Base-by-base conservation (phyloP, 2,888 invertebrate species). In the Polyommatus iphigenia region DNA sequence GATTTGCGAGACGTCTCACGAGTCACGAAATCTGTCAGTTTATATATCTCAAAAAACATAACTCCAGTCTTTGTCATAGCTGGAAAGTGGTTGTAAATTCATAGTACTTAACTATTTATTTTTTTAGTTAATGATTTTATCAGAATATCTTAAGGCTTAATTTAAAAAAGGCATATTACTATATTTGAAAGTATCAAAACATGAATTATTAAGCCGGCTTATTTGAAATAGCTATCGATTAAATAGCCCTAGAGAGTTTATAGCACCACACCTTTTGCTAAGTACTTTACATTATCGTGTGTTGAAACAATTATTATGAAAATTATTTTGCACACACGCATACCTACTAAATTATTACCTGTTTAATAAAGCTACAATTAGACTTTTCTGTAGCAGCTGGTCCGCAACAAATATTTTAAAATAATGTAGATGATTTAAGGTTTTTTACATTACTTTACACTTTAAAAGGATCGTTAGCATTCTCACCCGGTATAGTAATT, bases 301-400 rank as follows among this genome's bases (percentile, higher is more conserved):
- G 73, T 24, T 24, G 50, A 50, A 73, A 41, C 24, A 73, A 73
- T 73, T 73, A 50, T 6, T 24, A 73, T 20, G 36, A 72, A 72
- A 72, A 32, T 72, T n/a, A 36, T 20, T 67, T 67, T 29, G 67
- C 29, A 29, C 15, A 32, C 29, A 29, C 29, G 67, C 29, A 67
- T 29, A 67, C n/a, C n/a, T n/a, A n/a, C 29, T 67, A 32, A 67
- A 32, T 67, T 67, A 29, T 29, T 67, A 29, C 20, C 29, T 5
- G 29, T 29, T 67, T 10, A 67, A 67, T 67, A 67, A 3, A 32
- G 29, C 15, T 32, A 62, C 0, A 62, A 24, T 62, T 62, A 62
- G 24, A 13, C 20, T 24, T 62, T 62, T 10, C 59, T 59, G 59
- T 20, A 20, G 3, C 8, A 20, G 8, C 20, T 59, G 20, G 59